Evolutionary conservation across 2,113 vertebrate genomes (phyloP), one percentile per base, ranked within the genome.

Genomic region (Labeo catla): DNA sequence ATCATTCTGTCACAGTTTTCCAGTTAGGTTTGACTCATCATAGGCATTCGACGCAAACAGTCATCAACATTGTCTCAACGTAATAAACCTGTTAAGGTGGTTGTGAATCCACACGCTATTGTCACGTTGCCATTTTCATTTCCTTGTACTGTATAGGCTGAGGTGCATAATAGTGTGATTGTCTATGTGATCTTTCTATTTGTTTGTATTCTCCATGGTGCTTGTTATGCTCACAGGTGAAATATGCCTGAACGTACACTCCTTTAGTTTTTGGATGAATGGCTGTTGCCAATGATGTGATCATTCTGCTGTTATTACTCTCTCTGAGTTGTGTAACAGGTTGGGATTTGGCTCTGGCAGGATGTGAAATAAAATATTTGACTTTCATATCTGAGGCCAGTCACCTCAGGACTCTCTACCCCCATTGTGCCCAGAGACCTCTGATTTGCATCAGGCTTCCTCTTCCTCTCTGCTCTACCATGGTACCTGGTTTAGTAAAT

Each of bases 401-500:
- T 43, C 57, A 50, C 34, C 61, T 76, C 28, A 10, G 50, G 34
- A 34, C 47, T 47, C 49, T 21, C 63, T 13, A 34, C 49, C 36
- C n/a, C 39, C 39, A 79, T 86, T 83, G 74, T 76, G 36, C 47
- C 15, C 19, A 8, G 19, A 78, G n/a, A 50, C 39, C 54, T 81
- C 16, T 87, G 68, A 12, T 89, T 89, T 89, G 85, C 88, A 89
- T 89, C 23, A 6, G 49, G 43, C 28, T 72, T 59, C 77, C 34
- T 74, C 45, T 84, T 81, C 74, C 74, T 70, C 65, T 79, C 45
- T 81, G 28, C 28, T 72, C 8, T 45, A 19, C 39, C 39, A 13
- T 21, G 15, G 34, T 81, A 68, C 65, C 81, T 16, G 76, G 45
- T 76, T 65, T 52, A 66, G 49, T 23, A 54, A 36, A 54, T 84